Base-by-base conservation (phyloP, 2,888 invertebrate genomes). In the Dugesia japonica region DNA sequence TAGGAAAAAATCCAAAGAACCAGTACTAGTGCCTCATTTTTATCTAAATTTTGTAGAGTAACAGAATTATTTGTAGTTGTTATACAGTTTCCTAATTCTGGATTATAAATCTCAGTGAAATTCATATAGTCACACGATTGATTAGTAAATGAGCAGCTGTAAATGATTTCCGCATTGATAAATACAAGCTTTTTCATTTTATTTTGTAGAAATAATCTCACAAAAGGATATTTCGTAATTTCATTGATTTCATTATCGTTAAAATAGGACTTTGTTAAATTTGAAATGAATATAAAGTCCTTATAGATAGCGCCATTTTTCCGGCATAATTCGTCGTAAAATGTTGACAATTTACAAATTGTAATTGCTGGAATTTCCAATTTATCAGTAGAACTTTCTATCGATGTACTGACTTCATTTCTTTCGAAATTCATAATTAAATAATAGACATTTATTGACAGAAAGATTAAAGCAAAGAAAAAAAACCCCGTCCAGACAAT, bases 81-180 rank as follows among this genome's bases (percentile, higher is more conserved):
- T 56, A 56, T 13, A 56, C 56, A 56, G n/a, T 56, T 56, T 56
- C 56, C 56, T n/a, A 56, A 56, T 23, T 56, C 56, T 23, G 56
- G 56, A 23, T 56, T 56, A n/a, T 56, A 56, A 20, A 56, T 56
- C 17, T 56, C 56, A 56, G 56, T 9, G 17, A 56, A 56, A n/a
- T 56, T 56, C 4, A 7, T 4, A 56, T 9, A 56, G 56, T n/a
- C n/a, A 23, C 56, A 56, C n/a, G 56, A 20, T n/a, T 4, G 23
- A 56, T 56, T 56, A 13, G 20, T 56, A 23, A 13, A 56, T 4
- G 56, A 13, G n/a, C 56, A 56, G 17, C 56, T 56, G n/a, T 56
- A 56, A n/a, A 56, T n/a, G 9, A 56, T 4, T 23, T 56, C 56
- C 7, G 56, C 56, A 23, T 56, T 56, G 17, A 23, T 56, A 23